Conservation (phyloP, 2,888 invertebrate species). For the Girardia tigrina region DNA sequence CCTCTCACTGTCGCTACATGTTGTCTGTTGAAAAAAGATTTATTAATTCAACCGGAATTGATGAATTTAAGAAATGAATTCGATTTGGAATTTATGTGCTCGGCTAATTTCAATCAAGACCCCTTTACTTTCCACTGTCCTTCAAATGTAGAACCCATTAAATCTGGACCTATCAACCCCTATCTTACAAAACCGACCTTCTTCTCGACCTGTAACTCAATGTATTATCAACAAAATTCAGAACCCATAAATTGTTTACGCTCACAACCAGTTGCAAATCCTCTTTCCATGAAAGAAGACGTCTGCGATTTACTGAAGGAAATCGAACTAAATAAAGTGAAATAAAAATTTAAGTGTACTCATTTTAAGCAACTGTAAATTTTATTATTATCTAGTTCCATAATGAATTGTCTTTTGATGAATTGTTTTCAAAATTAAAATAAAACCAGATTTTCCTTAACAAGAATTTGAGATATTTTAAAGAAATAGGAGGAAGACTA, state of each 20-base stretch:
- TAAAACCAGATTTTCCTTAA: too few relatives aligned
- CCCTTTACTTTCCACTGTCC: background rate
- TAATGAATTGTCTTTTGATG: too few relatives aligned
- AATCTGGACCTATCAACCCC: background rate
- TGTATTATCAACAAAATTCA: background rate
- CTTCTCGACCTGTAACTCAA: background rate
- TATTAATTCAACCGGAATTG: constrained; percentile 17
- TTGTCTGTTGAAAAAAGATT: constrained; percentile 15
- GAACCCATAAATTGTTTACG: background rate
- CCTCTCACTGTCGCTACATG: background rate
- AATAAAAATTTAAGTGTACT: too few relatives aligned
- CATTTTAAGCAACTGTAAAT: too few relatives aligned
- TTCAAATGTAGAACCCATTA: background rate
- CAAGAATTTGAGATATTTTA: too few relatives aligned
- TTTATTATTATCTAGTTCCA: too few relatives aligned
- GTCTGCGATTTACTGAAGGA: constrained; percentile 14
- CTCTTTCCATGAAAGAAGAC: background rate
- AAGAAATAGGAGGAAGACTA: too few relatives aligned
- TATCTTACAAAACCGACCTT: background rate
- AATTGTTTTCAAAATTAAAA: too few relatives aligned
- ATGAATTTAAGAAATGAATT: constrained; percentile 3
- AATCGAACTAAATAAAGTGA: background rate
- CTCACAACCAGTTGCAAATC: constrained; percentile 13
- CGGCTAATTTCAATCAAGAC: background rate
- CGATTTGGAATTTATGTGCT: background rate